Evolutionary conservation across 2,113 vertebrate genomes (phyloP), one percentile per base, ranked within the genome.

Genomic region (Thinocorus orbignyianus): DNA sequence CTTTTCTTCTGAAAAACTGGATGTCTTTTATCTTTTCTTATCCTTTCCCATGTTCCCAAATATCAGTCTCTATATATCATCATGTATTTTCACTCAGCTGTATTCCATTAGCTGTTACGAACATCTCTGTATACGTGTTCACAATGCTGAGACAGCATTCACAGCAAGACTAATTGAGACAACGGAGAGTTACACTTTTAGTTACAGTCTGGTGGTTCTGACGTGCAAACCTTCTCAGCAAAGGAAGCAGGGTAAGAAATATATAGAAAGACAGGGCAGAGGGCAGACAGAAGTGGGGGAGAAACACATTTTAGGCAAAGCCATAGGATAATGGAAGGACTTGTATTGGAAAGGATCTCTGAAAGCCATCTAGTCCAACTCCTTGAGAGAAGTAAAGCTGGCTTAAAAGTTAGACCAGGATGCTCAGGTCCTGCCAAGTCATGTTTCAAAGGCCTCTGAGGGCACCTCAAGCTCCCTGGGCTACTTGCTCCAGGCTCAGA

Each of bases 21-120:
- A 51, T 81, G 64, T 9, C 22, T 96, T 93, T 92, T 81, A 85
- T 91, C 28, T 82, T 86, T 76, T 69, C n/a, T 86, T 84, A 90
- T n/a, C 39, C 26, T 76, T 88, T 69, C 52, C 24, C 33, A 33
- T 42, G 66, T 68, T 96, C 37, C 54, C 58, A 58, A 82, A 20
- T 85, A 86, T 86, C 58, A 49, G 28, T 51, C 88, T 86, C 77
- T 51, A 62, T 33, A 48, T 28, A 95, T 41, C 46, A 88, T 14
- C 46, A 80, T 20, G 25, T 71, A 65, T 94, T 93, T 94, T 92
- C 61, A 73, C 26, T 91, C 92, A 94, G 55, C 78, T 92, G 37
- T 82, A 90, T 94, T 90, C 87, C 77, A 93, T 93, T 95, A 97
- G 17, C 35, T 62, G 12, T 86, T 52, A 86, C 3, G 19, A 91